Evolutionary conservation across 2,113 vertebrate species (phyloP).

Genomic region (Sisor rabdophorus): DNA sequence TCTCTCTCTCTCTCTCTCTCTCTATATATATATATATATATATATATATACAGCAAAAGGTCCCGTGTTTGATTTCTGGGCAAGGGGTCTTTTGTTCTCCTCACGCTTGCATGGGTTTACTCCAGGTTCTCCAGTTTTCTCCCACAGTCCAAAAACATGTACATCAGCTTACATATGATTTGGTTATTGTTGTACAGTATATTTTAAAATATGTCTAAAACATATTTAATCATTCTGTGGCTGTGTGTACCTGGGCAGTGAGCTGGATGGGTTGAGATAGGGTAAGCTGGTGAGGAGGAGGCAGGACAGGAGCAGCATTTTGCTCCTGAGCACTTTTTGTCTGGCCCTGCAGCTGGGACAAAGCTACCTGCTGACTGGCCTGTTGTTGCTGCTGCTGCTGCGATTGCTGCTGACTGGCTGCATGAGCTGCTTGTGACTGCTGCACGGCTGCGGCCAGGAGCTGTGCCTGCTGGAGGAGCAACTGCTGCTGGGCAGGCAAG

Average conservation of each 20-base stretch:
- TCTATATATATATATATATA: no score
- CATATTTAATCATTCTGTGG: constrained; percentile 16
- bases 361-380: constrained; percentile 62
- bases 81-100: no score
- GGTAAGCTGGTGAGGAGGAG: constrained; percentile 81
- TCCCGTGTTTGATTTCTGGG: no score
- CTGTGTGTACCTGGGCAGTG: constrained; percentile 84
- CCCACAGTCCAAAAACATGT: no score
- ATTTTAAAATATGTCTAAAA: no score
- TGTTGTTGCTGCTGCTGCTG: constrained; percentile 60
- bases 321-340: constrained; percentile 72
- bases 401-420: constrained; percentile 69
- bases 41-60: no score
- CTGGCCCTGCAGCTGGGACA: constrained; percentile 66
- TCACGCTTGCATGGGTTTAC: no score
- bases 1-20: no score
- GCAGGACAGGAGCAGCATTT: constrained; percentile 71
- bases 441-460: constrained; percentile 83
- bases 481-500: constrained; percentile 85
- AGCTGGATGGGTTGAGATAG: constrained; percentile 92
- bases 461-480: constrained; percentile 87
- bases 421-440: constrained; percentile 70
- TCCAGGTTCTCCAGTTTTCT: no score
- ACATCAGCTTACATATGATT: no score
- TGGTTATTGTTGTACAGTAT: no score